Evolutionary conservation across 1,140 invertebrate species (phyloP).

Genomic region (Zaprionus taronus): DNA sequence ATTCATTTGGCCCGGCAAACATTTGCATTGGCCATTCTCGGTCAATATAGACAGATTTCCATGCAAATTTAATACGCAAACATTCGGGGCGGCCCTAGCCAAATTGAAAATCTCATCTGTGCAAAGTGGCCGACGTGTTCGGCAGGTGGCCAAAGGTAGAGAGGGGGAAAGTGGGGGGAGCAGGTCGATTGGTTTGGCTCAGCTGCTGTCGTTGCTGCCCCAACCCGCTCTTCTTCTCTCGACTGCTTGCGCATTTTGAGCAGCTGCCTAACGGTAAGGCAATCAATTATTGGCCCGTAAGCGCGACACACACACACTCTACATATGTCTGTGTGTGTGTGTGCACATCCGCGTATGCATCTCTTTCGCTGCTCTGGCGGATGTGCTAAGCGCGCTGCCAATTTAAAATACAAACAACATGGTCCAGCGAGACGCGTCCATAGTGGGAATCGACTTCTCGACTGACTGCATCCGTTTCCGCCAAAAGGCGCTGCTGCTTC

Average conservation of each 20-base stretch:
- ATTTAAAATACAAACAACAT: constrained; percentile 79
- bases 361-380: constrained; percentile 52
- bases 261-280: constrained; percentile 69
- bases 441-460: constrained; percentile 48
- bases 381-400: constrained; percentile 81
- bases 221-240: constrained; percentile 7
- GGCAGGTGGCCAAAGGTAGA: neutral
- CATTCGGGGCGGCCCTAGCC: constrained; percentile 74
- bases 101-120: constrained; percentile 84
- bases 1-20: constrained; percentile 80
- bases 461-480: constrained; percentile 75
- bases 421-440: constrained; percentile 50
- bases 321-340: neutral
- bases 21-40: constrained; percentile 83
- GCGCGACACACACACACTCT: constrained; percentile 27
- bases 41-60: constrained; percentile 84
- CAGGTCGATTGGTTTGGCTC: constrained; percentile 32
- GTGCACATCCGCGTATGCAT: constrained; percentile 7
- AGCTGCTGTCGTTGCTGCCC: constrained; percentile 47
- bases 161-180: neutral
- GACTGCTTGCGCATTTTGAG: constrained; percentile 52
- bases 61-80: constrained; percentile 84
- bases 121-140: constrained; percentile 59
- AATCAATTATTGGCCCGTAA: constrained; percentile 78
- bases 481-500: constrained; percentile 23